Percentiles rank a stretch among this genome's conserved stretches.
Conservation (phyloP, 2,888 invertebrate species). For the Dolomedes plantarius region DNA sequence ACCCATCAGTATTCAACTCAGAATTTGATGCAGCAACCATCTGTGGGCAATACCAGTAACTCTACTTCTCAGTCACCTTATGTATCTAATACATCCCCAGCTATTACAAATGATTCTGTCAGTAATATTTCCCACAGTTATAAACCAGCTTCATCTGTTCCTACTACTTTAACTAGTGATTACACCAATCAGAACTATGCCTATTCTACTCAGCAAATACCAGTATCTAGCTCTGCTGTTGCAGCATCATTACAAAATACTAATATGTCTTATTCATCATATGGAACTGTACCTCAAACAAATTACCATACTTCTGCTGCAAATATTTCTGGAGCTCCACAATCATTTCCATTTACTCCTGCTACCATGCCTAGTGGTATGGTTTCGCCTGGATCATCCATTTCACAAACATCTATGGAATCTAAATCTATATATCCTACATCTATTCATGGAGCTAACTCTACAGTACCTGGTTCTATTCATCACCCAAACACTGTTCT, state of each 20-base stretch:
- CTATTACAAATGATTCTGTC: not conserved
- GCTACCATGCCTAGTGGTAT: not conserved
- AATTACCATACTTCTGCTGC: constrained; percentile 41
- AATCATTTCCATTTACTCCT: not conserved
- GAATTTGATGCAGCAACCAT: not conserved
- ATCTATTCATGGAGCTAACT: not conserved
- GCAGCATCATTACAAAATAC: too few species aligned
- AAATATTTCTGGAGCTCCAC: not conserved
- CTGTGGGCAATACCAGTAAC: not conserved
- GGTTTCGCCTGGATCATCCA: not conserved
- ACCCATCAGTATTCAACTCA: not conserved
- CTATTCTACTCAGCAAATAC: not conserved
- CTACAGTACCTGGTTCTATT: not conserved
- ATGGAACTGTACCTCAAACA: not conserved
- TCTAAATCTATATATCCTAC: not conserved
- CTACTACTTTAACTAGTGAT: not conserved
- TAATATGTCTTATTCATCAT: not conserved
- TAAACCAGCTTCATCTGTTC: not conserved
- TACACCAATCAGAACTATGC: not conserved
- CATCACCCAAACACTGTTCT: not conserved
- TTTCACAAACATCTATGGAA: not conserved
- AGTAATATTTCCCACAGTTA: not conserved
- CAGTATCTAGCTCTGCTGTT: not conserved
- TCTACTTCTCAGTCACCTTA: not conserved
- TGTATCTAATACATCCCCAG: not conserved